Base-by-base conservation (phyloP, 1,140 invertebrate species). In the Ericerus pela region DNA sequence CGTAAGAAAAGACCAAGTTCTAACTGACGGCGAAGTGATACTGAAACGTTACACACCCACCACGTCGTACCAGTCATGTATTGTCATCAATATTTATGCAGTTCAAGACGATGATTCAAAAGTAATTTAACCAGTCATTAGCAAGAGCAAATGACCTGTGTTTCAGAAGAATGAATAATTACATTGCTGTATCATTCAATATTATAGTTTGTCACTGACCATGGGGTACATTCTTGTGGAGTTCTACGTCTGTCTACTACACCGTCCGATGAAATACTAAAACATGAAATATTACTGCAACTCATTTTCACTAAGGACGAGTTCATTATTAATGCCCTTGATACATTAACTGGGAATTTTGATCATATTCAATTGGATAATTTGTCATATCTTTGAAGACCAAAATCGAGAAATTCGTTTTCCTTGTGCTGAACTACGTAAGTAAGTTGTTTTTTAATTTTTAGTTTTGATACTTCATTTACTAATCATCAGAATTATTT, bases 21-120 rank as follows among this genome's bases (percentile, higher is more conserved):
- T 56, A 41, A 36, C 41, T 28, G 29, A 41, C 41, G 54, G 54
- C 24, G 54, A 56, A 43, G 24, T 41, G 10, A 56, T 56, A 2
- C 22, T 56, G 26, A 56, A 41, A 41, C 37, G 54, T n/a, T 56
- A 56, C 36, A 56, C 54, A 2, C 54, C 54, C 36, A 56, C 54
- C 20, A 27, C 54, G 20, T 38, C 54, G 38, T 18, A 47, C 16
- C 54, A 56, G 24, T 37, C 37, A n/a, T 41, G 36, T 27, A 56
- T 56, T 12, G 26, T 56, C 10, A 43, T 56, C 37, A 56, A 56
- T 29, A 36, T 56, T 11, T 56, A 56, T 30, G 29, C 22, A 8
- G 41, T 41, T 24, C 36, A 56, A 30, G 11, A 22, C n/a, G 37
- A 56, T 8, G 36, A 56, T 27, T 37, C 54, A 3, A 22, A 27